These are phyloP conservation scores for Neotoxoptera formosana DNA, from an alignment of 1,140 invertebrate species.

Conservation along the genomic window DNA sequence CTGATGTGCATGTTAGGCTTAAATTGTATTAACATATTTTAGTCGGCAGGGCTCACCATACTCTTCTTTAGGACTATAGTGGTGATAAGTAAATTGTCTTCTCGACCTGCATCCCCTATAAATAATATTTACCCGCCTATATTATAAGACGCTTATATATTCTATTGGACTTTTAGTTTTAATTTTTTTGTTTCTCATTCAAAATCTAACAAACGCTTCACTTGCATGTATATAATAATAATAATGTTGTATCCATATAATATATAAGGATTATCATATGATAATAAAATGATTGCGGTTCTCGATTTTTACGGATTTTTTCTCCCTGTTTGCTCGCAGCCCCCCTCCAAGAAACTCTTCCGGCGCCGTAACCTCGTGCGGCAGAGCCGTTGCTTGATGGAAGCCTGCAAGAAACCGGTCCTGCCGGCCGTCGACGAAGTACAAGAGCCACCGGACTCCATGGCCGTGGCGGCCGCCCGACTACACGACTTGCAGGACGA, in stretches of 20 bases:
- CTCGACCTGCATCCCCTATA: too few relatives aligned
- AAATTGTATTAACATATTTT: neutral
- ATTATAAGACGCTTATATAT: neutral
- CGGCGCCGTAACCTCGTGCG: constrained; percentile 44
- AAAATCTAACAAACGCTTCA: constrained; percentile 1
- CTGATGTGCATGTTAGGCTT: neutral
- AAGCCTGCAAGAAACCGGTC: constrained; percentile 35
- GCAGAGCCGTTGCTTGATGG: neutral
- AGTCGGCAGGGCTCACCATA: too few relatives aligned
- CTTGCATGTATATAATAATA: constrained; percentile 5
- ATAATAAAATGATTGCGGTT: neutral
- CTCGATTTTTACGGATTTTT: neutral
- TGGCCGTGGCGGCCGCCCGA: neutral
- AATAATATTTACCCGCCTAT: too few relatives aligned
- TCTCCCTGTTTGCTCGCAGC: neutral
- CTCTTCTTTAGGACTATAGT: too few relatives aligned
- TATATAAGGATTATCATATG: neutral
- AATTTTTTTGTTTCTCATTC: neutral
- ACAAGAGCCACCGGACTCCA: constrained; percentile 38
- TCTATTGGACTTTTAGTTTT: neutral
- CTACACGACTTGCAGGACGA: neutral
- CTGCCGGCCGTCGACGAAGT: constrained; percentile 48
- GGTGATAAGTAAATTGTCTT: too few relatives aligned
- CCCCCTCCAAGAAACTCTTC: constrained; percentile 35
- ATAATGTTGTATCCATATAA: neutral